Evolutionary conservation across 2,797 vertebrate species (phyloP).

Genomic region (Channallabes apus): DNA sequence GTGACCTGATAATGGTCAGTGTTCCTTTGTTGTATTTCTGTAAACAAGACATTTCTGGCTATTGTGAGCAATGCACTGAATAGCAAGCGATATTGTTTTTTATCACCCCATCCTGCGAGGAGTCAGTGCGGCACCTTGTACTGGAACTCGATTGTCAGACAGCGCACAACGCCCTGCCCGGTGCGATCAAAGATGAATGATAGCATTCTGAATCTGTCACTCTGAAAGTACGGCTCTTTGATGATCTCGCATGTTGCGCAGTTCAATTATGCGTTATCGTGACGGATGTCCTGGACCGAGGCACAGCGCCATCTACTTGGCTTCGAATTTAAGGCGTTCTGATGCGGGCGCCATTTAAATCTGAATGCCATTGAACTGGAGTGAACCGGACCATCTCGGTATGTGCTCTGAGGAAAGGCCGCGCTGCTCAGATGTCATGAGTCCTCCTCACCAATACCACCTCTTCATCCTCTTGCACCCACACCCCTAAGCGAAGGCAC

Average conservation of each 20-base stretch:
- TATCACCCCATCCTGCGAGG: not conserved
- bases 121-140: not conserved
- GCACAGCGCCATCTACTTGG: not conserved
- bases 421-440: conserved; percentile 39
- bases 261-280: not conserved
- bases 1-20: conserved; percentile 22
- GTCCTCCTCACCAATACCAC: conserved; percentile 3
- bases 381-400: conserved; percentile 39
- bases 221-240: not conserved
- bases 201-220: not conserved
- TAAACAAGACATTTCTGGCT: conserved; percentile 18
- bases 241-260: not conserved
- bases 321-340: conserved; percentile 27
- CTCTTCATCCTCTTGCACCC: not conserved
- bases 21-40: conserved; percentile 15
- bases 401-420: conserved; percentile 32
- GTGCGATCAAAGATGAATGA: not conserved
- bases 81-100: not conserved
- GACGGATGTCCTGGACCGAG: not conserved
- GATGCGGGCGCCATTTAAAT: conserved; percentile 26
- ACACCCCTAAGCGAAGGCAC: conserved; percentile 12
- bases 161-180: not conserved
- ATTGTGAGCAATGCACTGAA: not conserved
- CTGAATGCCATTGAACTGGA: conserved; percentile 49
- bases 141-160: not conserved